Base-by-base conservation (phyloP, 92 coral and sea anemone genomes). In the Plumapathes pennacea region DNA sequence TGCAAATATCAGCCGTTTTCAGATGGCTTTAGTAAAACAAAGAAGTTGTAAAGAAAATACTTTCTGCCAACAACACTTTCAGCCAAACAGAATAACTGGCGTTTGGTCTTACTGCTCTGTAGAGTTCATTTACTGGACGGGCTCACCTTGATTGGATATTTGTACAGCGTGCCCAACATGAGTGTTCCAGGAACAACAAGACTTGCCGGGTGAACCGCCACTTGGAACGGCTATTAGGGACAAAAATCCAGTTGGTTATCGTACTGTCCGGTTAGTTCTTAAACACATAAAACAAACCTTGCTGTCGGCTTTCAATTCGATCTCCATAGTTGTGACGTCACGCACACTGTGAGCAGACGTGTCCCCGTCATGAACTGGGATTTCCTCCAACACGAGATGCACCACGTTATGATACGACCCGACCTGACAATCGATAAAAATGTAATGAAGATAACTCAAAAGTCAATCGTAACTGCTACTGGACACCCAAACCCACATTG, bases 311-410 rank as follows among this genome's bases (percentile, higher is more conserved):
- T 81, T 82, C 32, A 94, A 58, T 47, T 89, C 96, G 36, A 89
- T 45, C 38, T 84, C 91, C 49, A 88, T 86, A 0, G 96, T 88
- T n/a, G 99, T 94, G 8, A 84, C 90, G 40, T 88, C 96, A 45
- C 83, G 72, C 6, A 84, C 89, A 13, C 57, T 54, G 17, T 47
- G 71, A 11, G 44, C 61, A 25, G 74, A 41, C 10, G 45, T 64
- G 1, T 38, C 74, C 20, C 32, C 45, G 14, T 58, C 70, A 24
- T 77, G 80, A 26, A 57, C 60, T 36, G 99, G 99, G 42, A 94
- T 83, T 50, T 90, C 86, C 47, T 89, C 95, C 62, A 94, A 61
- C 3, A 94, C 85, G 2, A 94, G 84, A 63, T 94, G 97, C 20
- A 73, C 95, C 36, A 85, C 94, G 48, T 85, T 74, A 36, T 84